Conservation (phyloP, 2,888 invertebrate genomes). For the Tipula unca region DNA sequence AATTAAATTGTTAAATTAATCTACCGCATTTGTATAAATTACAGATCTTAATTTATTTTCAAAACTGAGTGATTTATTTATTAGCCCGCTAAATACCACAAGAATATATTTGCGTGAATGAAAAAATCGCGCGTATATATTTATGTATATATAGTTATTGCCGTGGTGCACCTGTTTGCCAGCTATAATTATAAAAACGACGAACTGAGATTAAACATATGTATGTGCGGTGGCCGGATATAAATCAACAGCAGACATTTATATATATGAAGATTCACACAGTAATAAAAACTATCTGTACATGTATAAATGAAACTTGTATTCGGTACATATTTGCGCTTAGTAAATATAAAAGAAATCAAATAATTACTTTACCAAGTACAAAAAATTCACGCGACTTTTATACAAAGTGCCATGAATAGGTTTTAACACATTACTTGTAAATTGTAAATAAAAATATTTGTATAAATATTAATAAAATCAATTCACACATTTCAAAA, state of each 20-base stretch:
- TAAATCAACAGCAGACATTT: neutral
- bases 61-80: neutral
- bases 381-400: neutral
- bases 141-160: too few relatives aligned
- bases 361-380: neutral
- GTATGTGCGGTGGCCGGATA: neutral
- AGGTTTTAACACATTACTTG: neutral
- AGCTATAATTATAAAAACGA: neutral
- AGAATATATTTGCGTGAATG: neutral
- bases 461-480: neutral
- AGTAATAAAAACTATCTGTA: neutral
- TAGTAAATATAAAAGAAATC: neutral
- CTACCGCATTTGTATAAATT: neutral
- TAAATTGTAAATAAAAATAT: neutral
- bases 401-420: neutral
- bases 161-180: neutral
- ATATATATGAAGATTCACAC: neutral
- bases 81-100: neutral
- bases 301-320: neutral
- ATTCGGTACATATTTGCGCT: neutral
- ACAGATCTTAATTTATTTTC: neutral
- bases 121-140: neutral
- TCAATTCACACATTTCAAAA: neutral
- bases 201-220: neutral
- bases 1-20: neutral